Evolutionary conservation across 2,113 vertebrate genomes (phyloP), one percentile per base, ranked within the genome.

Genomic region (Plotosus lineatus): DNA sequence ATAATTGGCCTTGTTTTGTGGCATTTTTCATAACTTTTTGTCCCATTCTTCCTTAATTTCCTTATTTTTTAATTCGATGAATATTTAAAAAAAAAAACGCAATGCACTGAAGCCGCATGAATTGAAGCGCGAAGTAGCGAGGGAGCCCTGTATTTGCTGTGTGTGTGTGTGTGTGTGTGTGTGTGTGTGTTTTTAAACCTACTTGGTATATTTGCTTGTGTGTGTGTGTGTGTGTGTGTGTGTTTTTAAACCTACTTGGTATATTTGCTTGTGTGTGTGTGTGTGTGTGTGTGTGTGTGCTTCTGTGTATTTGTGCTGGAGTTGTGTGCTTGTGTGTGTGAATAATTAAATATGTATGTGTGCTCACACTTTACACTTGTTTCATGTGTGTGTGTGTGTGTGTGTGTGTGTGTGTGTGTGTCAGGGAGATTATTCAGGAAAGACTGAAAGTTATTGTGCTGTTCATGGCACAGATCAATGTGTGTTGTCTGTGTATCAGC

Each of bases 301-400:
- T 10, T 53, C 12, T 38, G 50, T 40, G 33, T 48, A 14, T 65
- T 3, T 46, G 53, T 36, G 28, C n/a, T 31, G n/a, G n/a, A n/a
- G n/a, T n/a, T n/a, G n/a, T 50, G 31, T 53, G 61, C 2, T 51
- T 38, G 60, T 7, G 31, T 38, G n/a, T 71, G 14, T 75, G 56
- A 40, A 14, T 55, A 21, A n/a, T n/a, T n/a, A n/a, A n/a, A n/a
- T 46, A 4, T 82, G 21, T 26, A 44, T 65, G 80, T 50, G 36
- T 61, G 48, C 48, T 14, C 50, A 51, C 15, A 51, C n/a, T 17
- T 5, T 17, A 19, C 50, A 51, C 21, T 19, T 51, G 50, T 19
- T 82, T 15, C 55, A 31, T 78, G 65, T 73, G 61, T 46, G 68
- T 58, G 60, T 55, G 73, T 42, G 12, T 84, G 42, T 42, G 75